Evolutionary conservation across 2,113 vertebrate genomes (phyloP).

Genomic region (Passer domesticus): DNA sequence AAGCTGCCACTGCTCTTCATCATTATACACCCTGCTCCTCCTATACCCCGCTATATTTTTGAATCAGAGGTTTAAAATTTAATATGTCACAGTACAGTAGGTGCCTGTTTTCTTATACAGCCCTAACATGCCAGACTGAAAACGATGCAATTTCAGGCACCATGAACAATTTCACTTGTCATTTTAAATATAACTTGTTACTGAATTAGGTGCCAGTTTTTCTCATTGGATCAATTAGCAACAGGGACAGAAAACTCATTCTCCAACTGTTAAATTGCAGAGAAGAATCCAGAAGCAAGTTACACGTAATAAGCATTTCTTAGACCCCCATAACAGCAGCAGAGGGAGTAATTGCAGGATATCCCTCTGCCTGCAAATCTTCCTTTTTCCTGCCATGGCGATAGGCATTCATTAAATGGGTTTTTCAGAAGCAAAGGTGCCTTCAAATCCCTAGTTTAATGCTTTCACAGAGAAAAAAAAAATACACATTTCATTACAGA

Average conservation of each 20-base stretch:
- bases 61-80: slow-evolving; percentile 43
- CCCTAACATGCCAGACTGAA: slow-evolving; percentile 43
- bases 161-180: slow-evolving; percentile 38
- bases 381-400: not conserved
- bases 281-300: slow-evolving; percentile 53
- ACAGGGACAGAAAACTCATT: slow-evolving; percentile 51
- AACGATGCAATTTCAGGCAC: slow-evolving; percentile 51
- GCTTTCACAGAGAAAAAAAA: not conserved
- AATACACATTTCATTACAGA: not conserved
- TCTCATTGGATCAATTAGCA: slow-evolving; percentile 61
- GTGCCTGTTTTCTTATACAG: slow-evolving; percentile 24
- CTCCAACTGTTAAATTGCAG: slow-evolving; percentile 56
- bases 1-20: not conserved
- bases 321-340: not conserved
- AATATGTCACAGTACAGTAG: slow-evolving; percentile 28
- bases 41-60: not conserved
- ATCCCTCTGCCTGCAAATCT: slow-evolving; percentile 31
- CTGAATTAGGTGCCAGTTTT: slow-evolving; percentile 50
- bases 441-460: not conserved
- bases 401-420: slow-evolving; percentile 33
- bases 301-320: slow-evolving; percentile 31
- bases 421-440: not conserved
- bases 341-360: slow-evolving; percentile 57
- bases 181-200: slow-evolving; percentile 56
- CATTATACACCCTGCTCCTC: not conserved